Conservation (phyloP, 1,140 invertebrate species). For the Listronotus bonariensis region DNA sequence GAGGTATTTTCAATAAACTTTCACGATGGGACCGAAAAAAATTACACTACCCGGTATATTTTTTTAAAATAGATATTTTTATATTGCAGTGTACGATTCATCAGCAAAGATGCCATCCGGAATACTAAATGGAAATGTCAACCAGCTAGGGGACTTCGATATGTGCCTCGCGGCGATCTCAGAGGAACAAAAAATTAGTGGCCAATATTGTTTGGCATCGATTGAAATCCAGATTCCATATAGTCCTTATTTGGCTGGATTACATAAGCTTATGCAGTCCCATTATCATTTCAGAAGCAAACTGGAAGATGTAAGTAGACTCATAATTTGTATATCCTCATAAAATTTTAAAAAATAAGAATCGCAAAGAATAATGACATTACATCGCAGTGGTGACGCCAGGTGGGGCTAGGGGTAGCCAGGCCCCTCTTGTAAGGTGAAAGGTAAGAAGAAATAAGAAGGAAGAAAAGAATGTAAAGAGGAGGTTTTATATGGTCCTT, state of each 20-base stretch:
- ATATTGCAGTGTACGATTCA: constrained; percentile 67
- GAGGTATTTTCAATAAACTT: no score
- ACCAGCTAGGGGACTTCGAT: constrained; percentile 68
- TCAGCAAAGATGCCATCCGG: constrained; percentile 65
- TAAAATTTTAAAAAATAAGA: no score
- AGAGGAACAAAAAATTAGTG: constrained; percentile 52
- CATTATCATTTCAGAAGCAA: constrained; percentile 65
- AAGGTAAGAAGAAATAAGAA: no score
- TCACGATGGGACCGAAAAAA: no score
- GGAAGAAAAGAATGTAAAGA: no score
- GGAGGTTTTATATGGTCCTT: no score
- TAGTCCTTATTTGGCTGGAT: constrained; percentile 53
- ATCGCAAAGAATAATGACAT: no score
- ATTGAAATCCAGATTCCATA: constrained; percentile 59
- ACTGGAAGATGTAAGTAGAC: constrained; percentile 63
- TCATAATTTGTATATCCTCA: no score
- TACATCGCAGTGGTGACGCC: no score
- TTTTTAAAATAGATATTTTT: no score
- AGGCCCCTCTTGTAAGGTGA: no score
- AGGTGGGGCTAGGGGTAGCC: no score
- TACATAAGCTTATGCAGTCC: constrained; percentile 63
- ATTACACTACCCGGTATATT: background rate
- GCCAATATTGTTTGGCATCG: constrained; percentile 65
- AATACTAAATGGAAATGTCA: constrained; percentile 65
- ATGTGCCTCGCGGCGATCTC: constrained; percentile 60